These are phyloP conservation scores for Drosophila melanica DNA, from an alignment of 1,140 invertebrate species.

Conservation along the genomic window DNA sequence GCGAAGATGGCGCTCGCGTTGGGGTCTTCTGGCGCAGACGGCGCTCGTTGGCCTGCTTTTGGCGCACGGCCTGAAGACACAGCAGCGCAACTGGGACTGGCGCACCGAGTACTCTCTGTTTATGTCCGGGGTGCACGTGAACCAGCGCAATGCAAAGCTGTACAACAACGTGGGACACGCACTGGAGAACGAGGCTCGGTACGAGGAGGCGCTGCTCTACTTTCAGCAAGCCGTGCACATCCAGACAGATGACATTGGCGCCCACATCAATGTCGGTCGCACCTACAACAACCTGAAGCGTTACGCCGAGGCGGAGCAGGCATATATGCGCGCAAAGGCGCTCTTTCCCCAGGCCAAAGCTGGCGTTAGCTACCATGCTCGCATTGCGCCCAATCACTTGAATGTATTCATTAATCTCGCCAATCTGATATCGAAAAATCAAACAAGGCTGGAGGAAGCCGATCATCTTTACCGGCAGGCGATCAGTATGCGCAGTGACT, in stretches of 20 bases:
- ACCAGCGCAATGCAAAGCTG: constrained; percentile 96
- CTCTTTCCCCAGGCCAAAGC: constrained; percentile 95
- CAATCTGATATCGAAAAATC: constrained; percentile 97
- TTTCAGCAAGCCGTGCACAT: constrained; percentile 97
- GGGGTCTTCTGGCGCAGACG: constrained; percentile 84
- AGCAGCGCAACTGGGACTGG: constrained; percentile 95
- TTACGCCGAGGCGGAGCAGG: constrained; percentile 95
- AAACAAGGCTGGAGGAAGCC: constrained; percentile 95
- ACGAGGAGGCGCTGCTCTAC: constrained; percentile 94
- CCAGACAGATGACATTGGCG: constrained; percentile 97
- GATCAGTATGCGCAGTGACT: constrained; percentile 98
- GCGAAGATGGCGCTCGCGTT: constrained; percentile 42
- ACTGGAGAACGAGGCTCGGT: constrained; percentile 93
- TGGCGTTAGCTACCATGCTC: constrained; percentile 96
- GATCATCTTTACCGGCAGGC: constrained; percentile 96
- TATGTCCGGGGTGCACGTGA: constrained; percentile 95
- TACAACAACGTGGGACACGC: constrained; percentile 99
- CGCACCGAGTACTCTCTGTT: constrained; percentile 96
- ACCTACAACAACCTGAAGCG: constrained; percentile 96
- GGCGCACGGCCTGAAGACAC: constrained; percentile 92
- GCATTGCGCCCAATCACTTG: constrained; percentile 97
- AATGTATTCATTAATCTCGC: constrained; percentile 98
- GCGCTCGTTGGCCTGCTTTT: constrained; percentile 87
- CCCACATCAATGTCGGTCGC: constrained; percentile 97
- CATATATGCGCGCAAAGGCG: constrained; percentile 95